Evolutionary conservation across 1,140 invertebrate genomes (phyloP), one percentile per base, ranked within the genome.

Genomic region (Apis laboriosa): DNA sequence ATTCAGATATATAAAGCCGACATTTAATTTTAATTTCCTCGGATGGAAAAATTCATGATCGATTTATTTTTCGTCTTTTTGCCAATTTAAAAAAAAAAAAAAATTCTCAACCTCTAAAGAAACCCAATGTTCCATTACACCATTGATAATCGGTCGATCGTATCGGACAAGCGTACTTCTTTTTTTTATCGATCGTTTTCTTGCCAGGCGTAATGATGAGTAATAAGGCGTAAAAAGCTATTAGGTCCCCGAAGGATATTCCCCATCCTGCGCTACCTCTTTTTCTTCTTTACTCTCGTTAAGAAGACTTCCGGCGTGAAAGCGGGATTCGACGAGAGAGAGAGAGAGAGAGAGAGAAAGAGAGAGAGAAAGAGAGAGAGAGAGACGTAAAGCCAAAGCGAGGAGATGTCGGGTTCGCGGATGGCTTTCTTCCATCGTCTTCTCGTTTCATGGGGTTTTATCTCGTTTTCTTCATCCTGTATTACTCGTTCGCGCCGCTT

Each of bases 211-310:
- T 80, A 82, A 89, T 84, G 87, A 89, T 75, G 80, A 86, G 88
- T 89, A 87, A 89, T 89, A 89, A 89, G 83, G 83, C 75, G 85
- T 89, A 85, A 89, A 89, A 87, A 87, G 87, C 83, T 85, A 85
- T 89, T 89, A 89, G 83, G 75, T 88, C 71, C n/a, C 72, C 66
- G 77, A 72, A 84, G 66, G 73, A 84, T 78, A 83, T 86, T 78
- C 53, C 56, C 51, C 68, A 55, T 86, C 80, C 75, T 9, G 66
- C 24, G 53, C 21, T 28, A n/a, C 7, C n/a, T 73, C 77, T 66
- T 84, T 84, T 64, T 70, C 71, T 76, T 67, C 70, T 43, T 76
- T 61, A n/a, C n/a, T 34, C 15, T 49, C 66, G 71, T 84, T 74
- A 70, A 76, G 61, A 63, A 49, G 86, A 84, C 84, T 86, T 80